Conservation (phyloP, 2,888 invertebrate genomes). For the Standfussiana lucernea region DNA sequence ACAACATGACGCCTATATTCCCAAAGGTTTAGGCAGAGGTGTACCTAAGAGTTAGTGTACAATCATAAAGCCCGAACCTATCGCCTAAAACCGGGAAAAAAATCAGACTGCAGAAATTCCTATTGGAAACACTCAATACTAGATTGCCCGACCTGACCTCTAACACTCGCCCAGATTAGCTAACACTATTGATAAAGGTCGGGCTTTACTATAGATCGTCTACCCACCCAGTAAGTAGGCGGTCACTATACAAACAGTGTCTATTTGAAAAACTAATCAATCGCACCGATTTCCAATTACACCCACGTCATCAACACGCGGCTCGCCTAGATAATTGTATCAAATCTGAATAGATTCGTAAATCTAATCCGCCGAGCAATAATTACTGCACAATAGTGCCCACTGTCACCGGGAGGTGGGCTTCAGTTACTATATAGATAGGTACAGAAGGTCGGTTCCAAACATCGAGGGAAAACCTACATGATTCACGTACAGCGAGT, state of each 20-base stretch:
- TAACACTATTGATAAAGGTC: background rate
- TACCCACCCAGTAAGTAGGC: background rate
- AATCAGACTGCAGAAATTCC: background rate
- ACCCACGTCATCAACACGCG: constrained; percentile 33
- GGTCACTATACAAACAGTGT: background rate
- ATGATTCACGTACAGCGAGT: background rate
- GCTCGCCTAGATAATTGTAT: constrained; percentile 54
- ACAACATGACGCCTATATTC: background rate
- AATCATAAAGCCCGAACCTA: background rate
- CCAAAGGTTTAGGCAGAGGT: background rate
- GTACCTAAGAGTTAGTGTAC: too few relatives aligned
- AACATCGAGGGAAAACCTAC: background rate
- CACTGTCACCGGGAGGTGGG: constrained; percentile 39
- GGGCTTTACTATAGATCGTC: background rate
- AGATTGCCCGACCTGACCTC: background rate
- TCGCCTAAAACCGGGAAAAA: background rate
- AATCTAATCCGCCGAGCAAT: constrained; percentile 62
- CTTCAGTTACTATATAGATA: background rate
- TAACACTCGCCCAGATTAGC: background rate
- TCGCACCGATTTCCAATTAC: constrained; percentile 44
- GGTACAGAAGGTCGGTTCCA: background rate
- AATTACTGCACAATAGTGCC: constrained; percentile 60
- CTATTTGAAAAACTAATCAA: constrained; percentile 45
- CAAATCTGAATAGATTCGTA: constrained; percentile 57
- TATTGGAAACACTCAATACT: background rate